Conservation (phyloP, 1,140 invertebrate species). For the Trypoxylus dichotomus region DNA sequence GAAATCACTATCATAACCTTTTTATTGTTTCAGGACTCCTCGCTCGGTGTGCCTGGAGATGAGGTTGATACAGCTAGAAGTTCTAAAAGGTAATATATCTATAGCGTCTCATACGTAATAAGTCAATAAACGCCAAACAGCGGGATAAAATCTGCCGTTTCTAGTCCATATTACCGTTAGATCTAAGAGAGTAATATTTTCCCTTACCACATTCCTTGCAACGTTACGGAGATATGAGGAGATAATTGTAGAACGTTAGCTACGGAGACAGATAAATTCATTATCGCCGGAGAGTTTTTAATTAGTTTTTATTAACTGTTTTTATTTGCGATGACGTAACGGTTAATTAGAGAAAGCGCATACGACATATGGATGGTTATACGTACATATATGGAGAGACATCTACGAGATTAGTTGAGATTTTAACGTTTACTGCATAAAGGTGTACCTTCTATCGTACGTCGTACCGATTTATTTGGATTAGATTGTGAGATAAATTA, state of each 20-base stretch:
- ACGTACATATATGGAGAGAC: not conserved
- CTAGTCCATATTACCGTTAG: not conserved
- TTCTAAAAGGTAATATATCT: constrained; percentile 55
- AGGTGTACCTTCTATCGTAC: not conserved
- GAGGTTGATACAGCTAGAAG: constrained; percentile 56
- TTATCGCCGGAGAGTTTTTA: constrained; percentile 6
- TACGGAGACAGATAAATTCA: not conserved
- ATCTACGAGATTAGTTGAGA: constrained; percentile 6
- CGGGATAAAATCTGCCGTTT: not conserved
- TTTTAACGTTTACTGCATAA: not conserved
- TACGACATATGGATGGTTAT: not conserved
- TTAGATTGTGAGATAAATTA: not conserved
- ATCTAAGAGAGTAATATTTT: not conserved
- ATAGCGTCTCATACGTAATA: not conserved
- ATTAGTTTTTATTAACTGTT: constrained; percentile 19
- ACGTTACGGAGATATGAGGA: not conserved
- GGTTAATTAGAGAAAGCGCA: constrained; percentile 7
- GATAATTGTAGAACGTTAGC: not conserved
- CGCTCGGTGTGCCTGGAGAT: constrained; percentile 53
- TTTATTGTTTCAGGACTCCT: constrained; percentile 55
- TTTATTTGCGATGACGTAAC: constrained; percentile 17
- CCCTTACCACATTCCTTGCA: not conserved
- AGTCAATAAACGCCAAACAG: not conserved
- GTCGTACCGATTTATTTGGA: not conserved
- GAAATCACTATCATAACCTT: too few species aligned